A percentile compares a stretch with the other conserved stretches of the same genome.
Conservation (phyloP, 2,888 invertebrate genomes). For the Malthinus seriepunctatus region DNA sequence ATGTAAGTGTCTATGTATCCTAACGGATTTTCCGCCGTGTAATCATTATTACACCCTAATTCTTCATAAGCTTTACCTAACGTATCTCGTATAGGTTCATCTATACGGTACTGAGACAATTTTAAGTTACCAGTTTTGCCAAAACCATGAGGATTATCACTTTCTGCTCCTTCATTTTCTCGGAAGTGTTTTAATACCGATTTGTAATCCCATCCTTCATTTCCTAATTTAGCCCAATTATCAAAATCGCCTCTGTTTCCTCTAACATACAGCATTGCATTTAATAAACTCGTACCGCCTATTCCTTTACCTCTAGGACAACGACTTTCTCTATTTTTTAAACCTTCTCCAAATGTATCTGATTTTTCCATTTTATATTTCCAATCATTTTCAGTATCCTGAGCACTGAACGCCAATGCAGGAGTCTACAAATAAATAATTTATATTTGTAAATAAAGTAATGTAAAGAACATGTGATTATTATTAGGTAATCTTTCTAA, state of each 20-base stretch:
- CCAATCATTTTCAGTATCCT: not conserved
- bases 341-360: slow-evolving; percentile 52
- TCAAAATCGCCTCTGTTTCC: slow-evolving; percentile 83
- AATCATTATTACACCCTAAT: slow-evolving; percentile 47
- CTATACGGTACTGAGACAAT: slow-evolving; percentile 49
- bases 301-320: slow-evolving; percentile 65
- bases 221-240: slow-evolving; percentile 79
- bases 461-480: not conserved
- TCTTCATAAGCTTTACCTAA: slow-evolving; percentile 56
- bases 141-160: slow-evolving; percentile 21
- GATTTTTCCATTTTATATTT: not conserved
- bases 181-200: not conserved
- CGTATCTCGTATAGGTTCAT: slow-evolving; percentile 44
- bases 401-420: not conserved
- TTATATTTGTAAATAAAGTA: not conserved
- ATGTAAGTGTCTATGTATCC: slow-evolving; percentile 41
- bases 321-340: slow-evolving; percentile 68
- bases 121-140: slow-evolving; percentile 56
- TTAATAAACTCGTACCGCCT: slow-evolving; percentile 81
- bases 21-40: slow-evolving; percentile 36
- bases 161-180: not conserved
- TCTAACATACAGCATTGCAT: slow-evolving; percentile 84
- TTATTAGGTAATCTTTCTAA: too few species aligned
- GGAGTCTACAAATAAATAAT: not conserved
- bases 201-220: slow-evolving; percentile 43